A percentile compares a stretch with the other conserved stretches of the same genome.
These are phyloP conservation scores for Phenacoccus solenopsis DNA, from an alignment of 1,140 invertebrate genomes.

Conservation along the genomic window DNA sequence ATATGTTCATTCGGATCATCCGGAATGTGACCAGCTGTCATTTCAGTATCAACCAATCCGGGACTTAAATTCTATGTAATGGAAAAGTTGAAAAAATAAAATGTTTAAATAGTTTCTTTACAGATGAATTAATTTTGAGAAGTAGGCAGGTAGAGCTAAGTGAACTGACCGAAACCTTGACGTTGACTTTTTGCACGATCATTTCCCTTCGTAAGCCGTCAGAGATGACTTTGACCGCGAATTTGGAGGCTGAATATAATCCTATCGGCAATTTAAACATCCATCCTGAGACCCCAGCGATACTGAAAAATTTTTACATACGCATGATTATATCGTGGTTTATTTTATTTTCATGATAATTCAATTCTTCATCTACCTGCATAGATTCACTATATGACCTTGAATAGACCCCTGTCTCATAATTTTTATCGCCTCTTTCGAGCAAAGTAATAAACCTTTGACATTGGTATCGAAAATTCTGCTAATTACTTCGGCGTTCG, in stretches of 20 bases:
- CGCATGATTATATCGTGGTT: too few relatives aligned
- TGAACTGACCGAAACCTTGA: constrained; percentile 40
- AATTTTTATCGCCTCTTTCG: not conserved
- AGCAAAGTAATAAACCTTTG: not conserved
- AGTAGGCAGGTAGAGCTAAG: not conserved
- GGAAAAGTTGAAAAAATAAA: not conserved
- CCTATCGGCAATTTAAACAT: not conserved
- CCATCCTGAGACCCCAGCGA: not conserved
- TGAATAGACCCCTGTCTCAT: not conserved
- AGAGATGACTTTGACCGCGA: constrained; percentile 41
- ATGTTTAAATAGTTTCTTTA: not conserved
- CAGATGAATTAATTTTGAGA: not conserved
- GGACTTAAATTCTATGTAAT: not conserved
- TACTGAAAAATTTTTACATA: not conserved
- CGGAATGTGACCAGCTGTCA: not conserved
- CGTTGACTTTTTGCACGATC: constrained; percentile 37
- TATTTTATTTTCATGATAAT: too few relatives aligned
- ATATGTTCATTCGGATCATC: not conserved
- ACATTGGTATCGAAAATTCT: constrained; percentile 3
- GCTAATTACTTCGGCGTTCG: not conserved
- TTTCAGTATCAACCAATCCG: not conserved
- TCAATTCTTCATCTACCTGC: not conserved
- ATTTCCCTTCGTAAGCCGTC: constrained; percentile 46
- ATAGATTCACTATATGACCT: not conserved
- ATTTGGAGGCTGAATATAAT: constrained; percentile 46